These are phyloP conservation scores for Acanthurus lineatus DNA, from an alignment of 2,797 vertebrate genomes.

Conservation along the genomic window DNA sequence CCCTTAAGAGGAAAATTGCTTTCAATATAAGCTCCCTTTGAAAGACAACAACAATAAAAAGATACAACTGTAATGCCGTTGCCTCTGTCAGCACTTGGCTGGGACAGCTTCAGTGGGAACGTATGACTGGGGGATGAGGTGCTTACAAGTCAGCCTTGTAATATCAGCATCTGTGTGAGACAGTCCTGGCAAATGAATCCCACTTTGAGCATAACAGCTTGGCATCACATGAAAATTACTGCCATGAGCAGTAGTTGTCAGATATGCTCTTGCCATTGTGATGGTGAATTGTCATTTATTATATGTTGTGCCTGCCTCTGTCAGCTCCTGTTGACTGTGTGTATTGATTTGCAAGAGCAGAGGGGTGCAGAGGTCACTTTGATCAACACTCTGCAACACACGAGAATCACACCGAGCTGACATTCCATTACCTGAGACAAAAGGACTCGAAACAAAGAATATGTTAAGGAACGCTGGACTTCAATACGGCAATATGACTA, in stretches of 20 bases:
- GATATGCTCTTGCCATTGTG: constrained; percentile 87
- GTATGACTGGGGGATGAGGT: constrained; percentile 88
- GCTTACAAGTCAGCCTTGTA: constrained; percentile 90
- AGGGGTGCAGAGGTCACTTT: constrained; percentile 93
- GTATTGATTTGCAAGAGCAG: constrained; percentile 92
- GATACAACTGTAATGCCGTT: constrained; percentile 89
- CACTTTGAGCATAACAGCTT: constrained; percentile 90
- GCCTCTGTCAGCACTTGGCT: constrained; percentile 85
- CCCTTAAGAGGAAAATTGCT: constrained; percentile 91
- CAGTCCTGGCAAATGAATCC: constrained; percentile 90
- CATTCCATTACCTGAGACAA: constrained; percentile 92
- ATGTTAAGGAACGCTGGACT: constrained; percentile 89
- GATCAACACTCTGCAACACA: constrained; percentile 89
- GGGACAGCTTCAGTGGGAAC: constrained; percentile 80
- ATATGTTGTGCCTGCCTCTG: constrained; percentile 90
- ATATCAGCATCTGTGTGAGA: constrained; percentile 90
- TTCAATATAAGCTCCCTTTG: constrained; percentile 89
- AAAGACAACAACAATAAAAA: constrained; percentile 89
- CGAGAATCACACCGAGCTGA: constrained; percentile 89
- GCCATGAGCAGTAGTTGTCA: constrained; percentile 91
- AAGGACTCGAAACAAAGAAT: constrained; percentile 90
- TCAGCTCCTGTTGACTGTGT: constrained; percentile 86
- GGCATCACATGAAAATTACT: constrained; percentile 90
- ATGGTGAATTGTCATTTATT: constrained; percentile 92
- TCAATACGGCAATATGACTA: constrained; percentile 88